Evolutionary conservation across 2,797 vertebrate genomes (phyloP).

Genomic region (Dipus sagitta): DNA sequence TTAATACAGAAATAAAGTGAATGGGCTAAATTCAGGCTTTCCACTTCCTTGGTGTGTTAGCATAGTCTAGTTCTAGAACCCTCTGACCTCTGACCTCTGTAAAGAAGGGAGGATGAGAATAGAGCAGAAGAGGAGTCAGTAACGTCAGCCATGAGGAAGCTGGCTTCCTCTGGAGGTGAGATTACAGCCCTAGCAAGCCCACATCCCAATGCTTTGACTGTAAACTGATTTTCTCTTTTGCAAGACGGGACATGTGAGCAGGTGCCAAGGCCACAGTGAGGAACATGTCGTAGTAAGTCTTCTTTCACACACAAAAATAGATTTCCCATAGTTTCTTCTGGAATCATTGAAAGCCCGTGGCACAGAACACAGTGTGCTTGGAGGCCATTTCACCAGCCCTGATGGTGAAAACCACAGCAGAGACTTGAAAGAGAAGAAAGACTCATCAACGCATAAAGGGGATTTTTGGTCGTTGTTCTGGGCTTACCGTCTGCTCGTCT

Average conservation of each 20-base stretch:
- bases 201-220: neutral
- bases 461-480: neutral
- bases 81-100: neutral
- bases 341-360: neutral
- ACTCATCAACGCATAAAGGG: neutral
- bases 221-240: neutral
- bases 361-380: neutral
- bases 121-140: neutral
- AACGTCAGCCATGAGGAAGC: neutral
- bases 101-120: neutral
- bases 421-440: neutral
- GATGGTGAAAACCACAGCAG: neutral
- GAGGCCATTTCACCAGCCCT: neutral
- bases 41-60: neutral
- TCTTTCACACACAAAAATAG: constrained; percentile 15
- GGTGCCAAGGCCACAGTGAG: neutral
- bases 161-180: neutral
- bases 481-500: neutral
- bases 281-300: neutral
- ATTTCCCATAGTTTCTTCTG: neutral
- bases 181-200: neutral
- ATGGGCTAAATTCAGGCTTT: neutral
- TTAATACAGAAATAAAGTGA: constrained; percentile 29
- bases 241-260: neutral
- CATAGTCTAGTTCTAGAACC: neutral